These are phyloP conservation scores for Cossypha niveicapilla DNA, from an alignment of 2,797 vertebrate species.

Conservation along the genomic window DNA sequence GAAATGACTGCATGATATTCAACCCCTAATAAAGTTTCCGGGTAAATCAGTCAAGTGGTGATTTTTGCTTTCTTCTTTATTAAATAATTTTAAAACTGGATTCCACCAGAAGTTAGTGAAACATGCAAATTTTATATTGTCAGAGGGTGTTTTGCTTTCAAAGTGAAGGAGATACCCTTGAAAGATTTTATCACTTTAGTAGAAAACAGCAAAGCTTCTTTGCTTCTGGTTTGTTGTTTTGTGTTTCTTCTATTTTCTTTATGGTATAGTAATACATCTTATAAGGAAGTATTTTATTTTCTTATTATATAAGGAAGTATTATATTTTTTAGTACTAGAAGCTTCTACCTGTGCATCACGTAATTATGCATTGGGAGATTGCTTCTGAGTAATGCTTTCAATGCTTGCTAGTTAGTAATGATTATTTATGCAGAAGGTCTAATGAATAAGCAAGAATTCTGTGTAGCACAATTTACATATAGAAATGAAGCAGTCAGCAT, in stretches of 20 bases:
- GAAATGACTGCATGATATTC: not conserved
- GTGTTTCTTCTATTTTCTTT: not conserved
- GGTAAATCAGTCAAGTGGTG: not conserved
- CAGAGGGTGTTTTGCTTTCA: not conserved
- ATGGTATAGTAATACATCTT: not conserved
- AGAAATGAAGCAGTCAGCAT: slow-evolving; percentile 10
- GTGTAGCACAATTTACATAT: not conserved
- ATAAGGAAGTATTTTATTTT: not conserved
- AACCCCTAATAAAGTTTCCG: not conserved
- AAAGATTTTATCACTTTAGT: not conserved
- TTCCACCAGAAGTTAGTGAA: not conserved
- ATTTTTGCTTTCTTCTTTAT: not conserved
- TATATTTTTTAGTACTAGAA: not conserved
- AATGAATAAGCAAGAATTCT: not conserved
- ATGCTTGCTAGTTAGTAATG: not conserved
- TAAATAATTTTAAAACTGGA: not conserved
- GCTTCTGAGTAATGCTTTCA: not conserved
- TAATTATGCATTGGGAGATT: not conserved
- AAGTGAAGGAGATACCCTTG: not conserved
- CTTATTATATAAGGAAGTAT: too few relatives aligned
- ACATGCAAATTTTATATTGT: not conserved
- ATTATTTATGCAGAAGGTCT: not conserved
- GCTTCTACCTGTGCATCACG: not conserved
- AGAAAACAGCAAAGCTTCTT: not conserved
- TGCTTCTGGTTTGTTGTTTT: not conserved